These are phyloP conservation scores for Digitonthophagus gazella DNA, from an alignment of 2,888 invertebrate species.

Conservation along the genomic window DNA sequence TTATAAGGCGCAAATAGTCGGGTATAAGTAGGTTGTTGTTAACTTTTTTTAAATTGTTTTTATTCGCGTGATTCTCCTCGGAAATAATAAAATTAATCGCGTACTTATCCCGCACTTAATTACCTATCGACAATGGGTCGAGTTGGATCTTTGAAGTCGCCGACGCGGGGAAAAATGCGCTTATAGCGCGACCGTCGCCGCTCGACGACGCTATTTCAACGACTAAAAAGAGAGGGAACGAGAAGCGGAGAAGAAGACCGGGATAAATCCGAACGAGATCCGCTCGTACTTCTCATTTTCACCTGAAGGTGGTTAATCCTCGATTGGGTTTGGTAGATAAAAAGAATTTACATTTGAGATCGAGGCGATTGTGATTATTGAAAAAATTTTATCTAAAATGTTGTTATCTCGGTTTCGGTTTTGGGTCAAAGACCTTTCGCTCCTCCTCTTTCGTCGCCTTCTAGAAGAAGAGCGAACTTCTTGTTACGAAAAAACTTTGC, in stretches of 20 bases:
- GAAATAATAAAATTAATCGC: background rate
- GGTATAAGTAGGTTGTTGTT: too few relatives aligned
- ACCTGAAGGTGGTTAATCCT: background rate
- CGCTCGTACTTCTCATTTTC: background rate
- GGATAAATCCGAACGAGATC: background rate
- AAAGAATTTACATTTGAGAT: background rate
- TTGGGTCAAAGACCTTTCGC: background rate
- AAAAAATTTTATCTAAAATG: background rate
- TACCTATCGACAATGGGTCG: background rate
- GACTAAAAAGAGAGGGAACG: background rate
- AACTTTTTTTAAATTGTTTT: too few relatives aligned
- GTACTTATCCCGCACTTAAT: background rate
- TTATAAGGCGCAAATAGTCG: too few relatives aligned
- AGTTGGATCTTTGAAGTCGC: background rate
- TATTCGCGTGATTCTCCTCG: background rate
- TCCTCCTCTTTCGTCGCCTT: too few relatives aligned
- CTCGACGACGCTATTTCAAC: background rate
- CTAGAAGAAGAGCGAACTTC: background rate
- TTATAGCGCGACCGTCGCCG: background rate
- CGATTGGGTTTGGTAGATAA: background rate
- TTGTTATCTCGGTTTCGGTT: background rate
- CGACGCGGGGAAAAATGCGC: background rate
- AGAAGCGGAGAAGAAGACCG: background rate
- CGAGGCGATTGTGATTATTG: too few relatives aligned
- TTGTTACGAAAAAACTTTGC: background rate